Evolutionary conservation across 2,888 invertebrate genomes (phyloP).

Genomic region (Patella pellucida): DNA sequence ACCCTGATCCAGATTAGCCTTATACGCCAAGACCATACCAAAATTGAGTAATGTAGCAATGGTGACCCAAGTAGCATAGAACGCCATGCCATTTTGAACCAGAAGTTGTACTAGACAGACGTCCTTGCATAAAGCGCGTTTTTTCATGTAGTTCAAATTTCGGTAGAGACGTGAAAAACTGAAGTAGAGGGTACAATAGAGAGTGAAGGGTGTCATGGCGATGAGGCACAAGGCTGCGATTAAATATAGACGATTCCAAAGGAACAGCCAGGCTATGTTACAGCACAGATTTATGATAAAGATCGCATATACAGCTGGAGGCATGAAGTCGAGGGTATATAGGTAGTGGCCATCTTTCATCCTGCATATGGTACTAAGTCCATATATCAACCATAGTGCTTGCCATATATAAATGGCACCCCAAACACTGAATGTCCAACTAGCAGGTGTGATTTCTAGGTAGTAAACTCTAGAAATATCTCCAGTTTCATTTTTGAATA

Average conservation of each 20-base stretch:
- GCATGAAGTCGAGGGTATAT: not conserved
- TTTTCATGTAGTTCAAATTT: constrained; percentile 40
- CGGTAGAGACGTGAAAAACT: constrained; percentile 50
- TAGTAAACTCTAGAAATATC: not conserved
- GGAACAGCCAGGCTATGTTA: constrained; percentile 61
- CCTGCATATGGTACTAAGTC: not conserved
- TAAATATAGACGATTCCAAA: constrained; percentile 57
- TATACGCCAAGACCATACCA: constrained; percentile 53
- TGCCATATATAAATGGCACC: not conserved
- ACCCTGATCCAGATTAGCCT: constrained; percentile 27
- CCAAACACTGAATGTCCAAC: constrained; percentile 5
- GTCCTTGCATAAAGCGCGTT: constrained; percentile 43
- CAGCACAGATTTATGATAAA: not conserved
- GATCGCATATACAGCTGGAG: not conserved
- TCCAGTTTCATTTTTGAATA: not conserved
- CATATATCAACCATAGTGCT: constrained; percentile 4
- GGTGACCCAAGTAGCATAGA: constrained; percentile 62
- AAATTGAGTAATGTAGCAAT: constrained; percentile 62
- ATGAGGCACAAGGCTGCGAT: constrained; percentile 45
- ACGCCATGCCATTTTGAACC: constrained; percentile 64
- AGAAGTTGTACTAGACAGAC: constrained; percentile 61
- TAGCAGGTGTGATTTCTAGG: not conserved
- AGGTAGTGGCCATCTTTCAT: not conserved
- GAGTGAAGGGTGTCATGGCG: constrained; percentile 39
- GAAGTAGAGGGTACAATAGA: constrained; percentile 53